These are phyloP conservation scores for Pocillopora meandrina DNA, from an alignment of 92 coral and sea anemone species.

Conservation along the genomic window DNA sequence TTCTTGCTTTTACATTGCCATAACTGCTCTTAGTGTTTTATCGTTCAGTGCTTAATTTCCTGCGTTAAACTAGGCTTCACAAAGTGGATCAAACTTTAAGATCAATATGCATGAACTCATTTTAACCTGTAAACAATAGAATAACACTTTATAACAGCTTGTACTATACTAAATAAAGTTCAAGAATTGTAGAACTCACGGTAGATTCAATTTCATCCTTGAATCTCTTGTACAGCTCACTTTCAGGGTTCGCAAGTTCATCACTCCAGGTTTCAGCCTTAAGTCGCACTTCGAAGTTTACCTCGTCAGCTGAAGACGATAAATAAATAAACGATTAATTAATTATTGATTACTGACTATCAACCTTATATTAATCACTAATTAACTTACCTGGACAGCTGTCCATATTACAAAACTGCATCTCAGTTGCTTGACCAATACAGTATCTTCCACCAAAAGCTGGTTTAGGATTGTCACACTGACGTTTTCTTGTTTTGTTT, in stretches of 20 bases:
- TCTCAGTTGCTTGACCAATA: conserved; percentile 17
- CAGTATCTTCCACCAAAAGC: conserved; percentile 51
- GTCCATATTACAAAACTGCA: conserved; percentile 26
- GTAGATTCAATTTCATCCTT: conserved; percentile 3
- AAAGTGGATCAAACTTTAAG: too few species aligned
- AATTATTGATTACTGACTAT: too few species aligned
- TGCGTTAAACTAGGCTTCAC: too few species aligned
- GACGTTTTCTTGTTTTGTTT: conserved; percentile 31
- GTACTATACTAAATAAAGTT: too few species aligned
- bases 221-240: conserved; percentile 15
- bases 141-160: too few species aligned
- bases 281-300: conserved; percentile 26
- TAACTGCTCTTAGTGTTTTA: too few species aligned
- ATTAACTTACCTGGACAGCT: neutral
- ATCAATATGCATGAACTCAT: too few species aligned
- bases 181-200: neutral
- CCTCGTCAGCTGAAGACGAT: conserved; percentile 23
- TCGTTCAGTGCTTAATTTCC: too few species aligned
- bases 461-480: conserved; percentile 49
- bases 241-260: neutral
- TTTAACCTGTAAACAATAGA: too few species aligned
- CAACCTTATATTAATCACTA: too few species aligned
- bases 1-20: too few species aligned
- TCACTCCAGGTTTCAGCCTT: conserved; percentile 30
- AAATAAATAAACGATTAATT: neutral